Conservation (phyloP, 2,888 invertebrate species). For the Amphimallon solstitiale region DNA sequence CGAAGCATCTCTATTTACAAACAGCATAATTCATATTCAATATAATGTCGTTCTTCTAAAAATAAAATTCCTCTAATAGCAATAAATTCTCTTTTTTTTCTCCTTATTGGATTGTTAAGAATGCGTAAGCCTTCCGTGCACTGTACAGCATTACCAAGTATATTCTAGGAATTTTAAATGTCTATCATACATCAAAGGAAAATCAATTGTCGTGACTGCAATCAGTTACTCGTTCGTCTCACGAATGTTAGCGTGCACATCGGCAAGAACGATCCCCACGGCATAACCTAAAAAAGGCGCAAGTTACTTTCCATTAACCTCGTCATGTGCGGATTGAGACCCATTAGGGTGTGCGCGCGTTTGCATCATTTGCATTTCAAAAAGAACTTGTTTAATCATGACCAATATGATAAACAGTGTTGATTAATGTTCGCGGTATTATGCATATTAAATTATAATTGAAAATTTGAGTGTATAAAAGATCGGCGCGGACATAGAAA, state of each 20-base stretch:
- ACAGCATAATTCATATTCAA: not conserved
- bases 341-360: not conserved
- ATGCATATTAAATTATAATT: no score
- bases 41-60: not conserved
- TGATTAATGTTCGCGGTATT: no score
- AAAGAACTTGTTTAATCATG: not conserved
- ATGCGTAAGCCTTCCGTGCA: not conserved
- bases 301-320: conserved; percentile 19
- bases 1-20: no score
- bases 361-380: conserved; percentile 18
- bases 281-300: conserved; percentile 9
- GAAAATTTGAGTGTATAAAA: no score
- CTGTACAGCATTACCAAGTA: conserved; percentile 3
- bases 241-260: conserved; percentile 20
- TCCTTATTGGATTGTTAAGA: not conserved
- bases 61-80: not conserved
- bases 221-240: conserved; percentile 11
- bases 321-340: not conserved
- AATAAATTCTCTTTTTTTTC: not conserved
- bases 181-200: conserved; percentile 5
- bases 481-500: no score
- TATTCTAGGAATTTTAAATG: conserved; percentile 23
- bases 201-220: conserved; percentile 29
- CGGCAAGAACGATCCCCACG: not conserved
- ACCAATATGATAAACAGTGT: no score